Percentiles rank a stretch among this genome's conserved stretches.
phyloP scores from a whole-genome alignment of 2,113 vertebrate genomes.

The Etia nguti region DNA sequence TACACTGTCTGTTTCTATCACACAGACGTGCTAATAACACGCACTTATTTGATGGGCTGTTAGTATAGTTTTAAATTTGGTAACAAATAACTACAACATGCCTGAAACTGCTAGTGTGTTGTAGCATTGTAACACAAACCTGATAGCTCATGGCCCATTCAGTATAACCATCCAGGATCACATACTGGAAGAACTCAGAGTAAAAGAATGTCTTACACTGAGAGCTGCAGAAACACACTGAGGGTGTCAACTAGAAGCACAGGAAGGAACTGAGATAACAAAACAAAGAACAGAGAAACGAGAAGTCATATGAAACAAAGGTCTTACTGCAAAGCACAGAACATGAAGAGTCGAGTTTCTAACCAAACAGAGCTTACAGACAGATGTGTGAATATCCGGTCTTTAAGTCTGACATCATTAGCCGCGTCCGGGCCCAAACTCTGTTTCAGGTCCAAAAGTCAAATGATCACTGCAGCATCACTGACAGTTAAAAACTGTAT shows the following conservation, averaged over 20 bases:
- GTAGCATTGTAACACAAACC: not conserved
- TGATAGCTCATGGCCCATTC: not conserved
- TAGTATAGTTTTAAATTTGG: not conserved
- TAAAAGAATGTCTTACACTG: not conserved
- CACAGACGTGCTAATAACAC: accelerated
- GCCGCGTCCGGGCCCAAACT: no score
- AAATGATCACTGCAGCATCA: no score
- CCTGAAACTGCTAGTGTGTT: not conserved
- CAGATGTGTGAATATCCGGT: no score
- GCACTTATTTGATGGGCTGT: not conserved
- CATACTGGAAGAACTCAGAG: not conserved
- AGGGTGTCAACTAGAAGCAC: not conserved
- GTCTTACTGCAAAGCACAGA: accelerated
- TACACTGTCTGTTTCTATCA: not conserved
- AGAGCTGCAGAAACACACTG: not conserved
- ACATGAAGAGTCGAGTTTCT: accelerated
- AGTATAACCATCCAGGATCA: not conserved
- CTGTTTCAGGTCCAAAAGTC: no score
- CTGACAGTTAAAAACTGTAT: no score
- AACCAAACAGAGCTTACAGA: not conserved
- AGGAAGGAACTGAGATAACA: conserved; percentile 1
- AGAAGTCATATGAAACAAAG: not conserved
- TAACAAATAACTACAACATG: not conserved
- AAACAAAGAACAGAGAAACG: not conserved
- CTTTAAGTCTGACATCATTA: no score